Evolutionary conservation across 1,140 invertebrate species (phyloP).

Genomic region (Papilio aristodemus): DNA sequence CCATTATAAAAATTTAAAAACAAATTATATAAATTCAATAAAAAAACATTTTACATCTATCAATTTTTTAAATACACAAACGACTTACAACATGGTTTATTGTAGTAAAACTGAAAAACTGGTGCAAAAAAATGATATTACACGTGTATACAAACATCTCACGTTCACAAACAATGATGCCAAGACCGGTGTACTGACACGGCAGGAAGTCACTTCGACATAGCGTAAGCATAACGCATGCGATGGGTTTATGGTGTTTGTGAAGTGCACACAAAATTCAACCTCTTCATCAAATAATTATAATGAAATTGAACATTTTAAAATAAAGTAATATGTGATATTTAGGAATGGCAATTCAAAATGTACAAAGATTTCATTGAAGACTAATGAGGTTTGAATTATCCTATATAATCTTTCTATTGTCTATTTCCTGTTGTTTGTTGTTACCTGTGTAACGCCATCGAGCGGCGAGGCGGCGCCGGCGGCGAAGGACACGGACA

Average conservation of each 20-base stretch:
- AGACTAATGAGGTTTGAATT: too few relatives aligned
- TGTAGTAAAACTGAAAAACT: constrained; percentile 4
- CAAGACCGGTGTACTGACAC: not conserved
- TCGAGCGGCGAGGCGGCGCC: constrained; percentile 83
- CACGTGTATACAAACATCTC: not conserved
- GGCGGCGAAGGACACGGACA: constrained; percentile 92
- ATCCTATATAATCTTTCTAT: too few relatives aligned
- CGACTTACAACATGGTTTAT: not conserved
- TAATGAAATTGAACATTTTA: too few relatives aligned
- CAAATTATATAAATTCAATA: too few relatives aligned
- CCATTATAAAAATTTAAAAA: too few relatives aligned
- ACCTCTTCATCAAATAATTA: too few relatives aligned
- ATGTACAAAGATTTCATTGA: too few relatives aligned
- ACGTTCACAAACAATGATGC: constrained; percentile 4
- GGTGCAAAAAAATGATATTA: not conserved
- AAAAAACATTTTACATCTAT: not conserved
- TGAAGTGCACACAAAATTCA: constrained; percentile 21
- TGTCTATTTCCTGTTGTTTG: too few relatives aligned
- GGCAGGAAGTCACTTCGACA: constrained; percentile 9
- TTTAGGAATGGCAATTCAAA: too few relatives aligned
- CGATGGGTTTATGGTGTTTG: constrained; percentile 5
- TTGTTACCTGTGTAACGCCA: constrained; percentile 77
- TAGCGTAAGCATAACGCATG: constrained; percentile 9
- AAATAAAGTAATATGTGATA: too few relatives aligned
- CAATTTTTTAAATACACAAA: not conserved